A percentile compares a stretch with the other conserved stretches of the same genome.
These are phyloP conservation scores for Phataginus tetradactyla DNA, from an alignment of 2,797 vertebrate genomes.

Conservation along the genomic window DNA sequence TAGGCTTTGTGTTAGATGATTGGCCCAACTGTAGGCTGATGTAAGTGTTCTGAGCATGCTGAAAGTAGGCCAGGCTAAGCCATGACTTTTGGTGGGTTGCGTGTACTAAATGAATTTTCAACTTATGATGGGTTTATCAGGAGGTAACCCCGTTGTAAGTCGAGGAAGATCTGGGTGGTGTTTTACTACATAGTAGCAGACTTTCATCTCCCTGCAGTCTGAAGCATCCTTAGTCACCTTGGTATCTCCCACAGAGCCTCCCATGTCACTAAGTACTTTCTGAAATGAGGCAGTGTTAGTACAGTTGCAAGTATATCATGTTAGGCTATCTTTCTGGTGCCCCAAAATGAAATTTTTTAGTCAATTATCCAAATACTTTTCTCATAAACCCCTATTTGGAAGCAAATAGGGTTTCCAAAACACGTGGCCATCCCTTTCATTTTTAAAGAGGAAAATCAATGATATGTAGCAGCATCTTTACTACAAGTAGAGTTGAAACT, in stretches of 20 bases:
- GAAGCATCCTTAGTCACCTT: not conserved
- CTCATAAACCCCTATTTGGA: not conserved
- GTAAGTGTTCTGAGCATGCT: not conserved
- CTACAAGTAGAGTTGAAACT: not conserved
- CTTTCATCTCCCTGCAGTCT: not conserved
- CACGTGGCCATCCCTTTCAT: not conserved
- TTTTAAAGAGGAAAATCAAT: conserved; percentile 1
- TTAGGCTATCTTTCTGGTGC: not conserved
- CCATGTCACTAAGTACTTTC: not conserved
- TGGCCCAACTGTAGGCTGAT: not conserved
- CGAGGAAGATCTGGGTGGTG: not conserved
- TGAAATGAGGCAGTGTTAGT: not conserved
- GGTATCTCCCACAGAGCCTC: not conserved
- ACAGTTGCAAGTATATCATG: not conserved
- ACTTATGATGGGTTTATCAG: not conserved
- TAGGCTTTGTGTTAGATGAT: not conserved
- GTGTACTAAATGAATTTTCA: not conserved
- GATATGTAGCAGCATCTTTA: not conserved
- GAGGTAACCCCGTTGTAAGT: not conserved
- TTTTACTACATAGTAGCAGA: not conserved
- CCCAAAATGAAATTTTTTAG: not conserved
- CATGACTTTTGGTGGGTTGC: not conserved
- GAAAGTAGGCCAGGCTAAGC: not conserved
- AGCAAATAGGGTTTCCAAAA: not conserved
- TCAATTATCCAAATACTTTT: not conserved